Evolutionary conservation across 2,797 vertebrate species (phyloP).

Genomic region (Lepilemur ruficaudatus): DNA sequence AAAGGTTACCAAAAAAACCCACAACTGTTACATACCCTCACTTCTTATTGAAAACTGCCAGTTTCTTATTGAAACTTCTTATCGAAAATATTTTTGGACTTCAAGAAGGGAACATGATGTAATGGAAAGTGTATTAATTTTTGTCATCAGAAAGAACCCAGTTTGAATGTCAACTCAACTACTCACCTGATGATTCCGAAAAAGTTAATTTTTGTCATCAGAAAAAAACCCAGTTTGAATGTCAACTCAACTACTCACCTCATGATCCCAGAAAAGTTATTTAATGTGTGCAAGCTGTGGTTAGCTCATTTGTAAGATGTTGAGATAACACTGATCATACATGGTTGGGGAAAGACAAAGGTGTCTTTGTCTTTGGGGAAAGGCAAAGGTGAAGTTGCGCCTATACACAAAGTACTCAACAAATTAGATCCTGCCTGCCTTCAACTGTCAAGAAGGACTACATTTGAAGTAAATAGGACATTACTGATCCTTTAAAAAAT

Average conservation of each 20-base stretch:
- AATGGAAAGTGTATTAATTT: background rate
- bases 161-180: background rate
- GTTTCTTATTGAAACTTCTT: background rate
- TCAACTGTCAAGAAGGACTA: background rate
- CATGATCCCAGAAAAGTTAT: background rate
- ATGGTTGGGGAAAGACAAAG: background rate
- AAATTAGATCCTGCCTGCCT: background rate
- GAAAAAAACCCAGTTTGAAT: background rate
- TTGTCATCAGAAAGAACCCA: background rate
- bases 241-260: background rate
- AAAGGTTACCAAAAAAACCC: background rate
- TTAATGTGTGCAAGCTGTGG: background rate
- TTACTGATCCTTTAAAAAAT: background rate
- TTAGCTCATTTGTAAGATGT: background rate
- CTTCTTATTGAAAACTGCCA: background rate
- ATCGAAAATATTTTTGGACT: background rate
- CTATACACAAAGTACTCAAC: constrained; percentile 12
- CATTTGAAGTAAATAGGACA: background rate
- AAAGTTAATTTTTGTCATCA: background rate
- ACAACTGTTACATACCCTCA: background rate
- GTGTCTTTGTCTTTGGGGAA: too few relatives aligned
- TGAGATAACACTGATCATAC: background rate
- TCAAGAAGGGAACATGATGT: background rate
- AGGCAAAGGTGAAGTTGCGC: background rate
- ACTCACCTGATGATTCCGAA: background rate